These are phyloP conservation scores for Abrostola tripartita DNA, from an alignment of 2,888 invertebrate genomes.

Conservation along the genomic window DNA sequence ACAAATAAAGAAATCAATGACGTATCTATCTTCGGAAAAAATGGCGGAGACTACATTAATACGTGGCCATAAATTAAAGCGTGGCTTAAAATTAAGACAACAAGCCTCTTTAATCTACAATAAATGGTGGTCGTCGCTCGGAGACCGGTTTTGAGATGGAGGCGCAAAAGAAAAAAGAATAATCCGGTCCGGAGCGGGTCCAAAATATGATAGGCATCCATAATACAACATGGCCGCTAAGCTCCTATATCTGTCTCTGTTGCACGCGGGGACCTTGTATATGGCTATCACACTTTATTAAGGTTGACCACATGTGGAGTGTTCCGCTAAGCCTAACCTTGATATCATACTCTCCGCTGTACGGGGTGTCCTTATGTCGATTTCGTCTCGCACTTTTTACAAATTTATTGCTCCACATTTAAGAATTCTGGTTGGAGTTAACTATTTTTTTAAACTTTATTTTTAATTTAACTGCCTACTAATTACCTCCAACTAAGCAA, in stretches of 20 bases:
- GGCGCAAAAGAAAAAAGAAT: constrained; percentile 86
- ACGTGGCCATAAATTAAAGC: constrained; percentile 86
- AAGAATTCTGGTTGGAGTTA: constrained; percentile 5
- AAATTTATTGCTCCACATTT: constrained; percentile 44
- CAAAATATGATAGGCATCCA: constrained; percentile 89
- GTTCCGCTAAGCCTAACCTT: constrained; percentile 88
- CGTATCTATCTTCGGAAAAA: constrained; percentile 80
- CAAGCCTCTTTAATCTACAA: constrained; percentile 89
- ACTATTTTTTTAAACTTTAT: neutral
- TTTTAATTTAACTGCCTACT: neutral
- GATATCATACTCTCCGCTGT: constrained; percentile 86
- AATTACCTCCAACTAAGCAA: neutral
- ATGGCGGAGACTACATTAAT: constrained; percentile 84
- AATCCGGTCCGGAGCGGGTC: constrained; percentile 87
- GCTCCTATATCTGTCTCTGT: constrained; percentile 80
- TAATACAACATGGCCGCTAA: constrained; percentile 89
- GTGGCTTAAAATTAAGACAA: constrained; percentile 89
- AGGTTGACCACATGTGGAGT: constrained; percentile 89
- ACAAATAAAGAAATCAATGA: constrained; percentile 86
- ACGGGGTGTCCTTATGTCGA: constrained; percentile 74
- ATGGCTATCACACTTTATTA: constrained; percentile 84
- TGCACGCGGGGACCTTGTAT: constrained; percentile 66
- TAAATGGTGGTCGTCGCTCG: constrained; percentile 86
- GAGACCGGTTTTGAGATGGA: constrained; percentile 86
- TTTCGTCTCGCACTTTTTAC: constrained; percentile 50